Conservation (phyloP, 2,888 invertebrate species). For the Dryomyza anilis region DNA sequence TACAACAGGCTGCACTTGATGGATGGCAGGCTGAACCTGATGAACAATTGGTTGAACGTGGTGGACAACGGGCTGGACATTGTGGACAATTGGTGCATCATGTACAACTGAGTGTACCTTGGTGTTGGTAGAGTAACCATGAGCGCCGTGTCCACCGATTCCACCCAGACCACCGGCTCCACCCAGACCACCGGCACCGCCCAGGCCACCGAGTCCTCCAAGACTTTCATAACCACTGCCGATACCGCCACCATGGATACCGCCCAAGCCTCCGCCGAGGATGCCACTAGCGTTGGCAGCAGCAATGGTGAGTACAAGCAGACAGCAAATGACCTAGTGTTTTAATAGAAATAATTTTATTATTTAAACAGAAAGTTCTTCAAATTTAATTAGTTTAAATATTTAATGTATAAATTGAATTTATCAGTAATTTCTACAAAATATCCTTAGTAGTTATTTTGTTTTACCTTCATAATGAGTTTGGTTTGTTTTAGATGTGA, state of each 20-base stretch:
- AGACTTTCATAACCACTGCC: too few species aligned
- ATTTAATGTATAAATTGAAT: too few species aligned
- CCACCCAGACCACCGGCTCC: not conserved
- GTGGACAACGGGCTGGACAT: constrained; percentile 30
- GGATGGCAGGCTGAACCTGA: constrained; percentile 12
- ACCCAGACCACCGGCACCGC: not conserved
- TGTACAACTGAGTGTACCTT: not conserved
- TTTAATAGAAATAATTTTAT: not conserved
- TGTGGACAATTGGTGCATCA: constrained; percentile 14
- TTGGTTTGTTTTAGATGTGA: too few species aligned
- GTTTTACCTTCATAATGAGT: too few species aligned
- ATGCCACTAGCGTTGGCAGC: constrained; percentile 43
- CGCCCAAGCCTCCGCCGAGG: too few species aligned
- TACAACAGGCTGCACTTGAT: too few species aligned
- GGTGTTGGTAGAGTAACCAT: not conserved
- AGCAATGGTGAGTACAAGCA: constrained; percentile 43
- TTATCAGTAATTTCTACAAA: too few species aligned
- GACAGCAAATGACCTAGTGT: constrained; percentile 41
- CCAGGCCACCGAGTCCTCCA: not conserved
- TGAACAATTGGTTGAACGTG: constrained; percentile 20
- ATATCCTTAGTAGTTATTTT: too few species aligned
- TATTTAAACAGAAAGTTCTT: too few species aligned
- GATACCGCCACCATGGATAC: too few species aligned
- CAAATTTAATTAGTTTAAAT: too few species aligned
- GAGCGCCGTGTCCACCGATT: not conserved